Base-by-base conservation (phyloP, 2,797 vertebrate genomes). In the Pseudocheirus occidentalis region DNA sequence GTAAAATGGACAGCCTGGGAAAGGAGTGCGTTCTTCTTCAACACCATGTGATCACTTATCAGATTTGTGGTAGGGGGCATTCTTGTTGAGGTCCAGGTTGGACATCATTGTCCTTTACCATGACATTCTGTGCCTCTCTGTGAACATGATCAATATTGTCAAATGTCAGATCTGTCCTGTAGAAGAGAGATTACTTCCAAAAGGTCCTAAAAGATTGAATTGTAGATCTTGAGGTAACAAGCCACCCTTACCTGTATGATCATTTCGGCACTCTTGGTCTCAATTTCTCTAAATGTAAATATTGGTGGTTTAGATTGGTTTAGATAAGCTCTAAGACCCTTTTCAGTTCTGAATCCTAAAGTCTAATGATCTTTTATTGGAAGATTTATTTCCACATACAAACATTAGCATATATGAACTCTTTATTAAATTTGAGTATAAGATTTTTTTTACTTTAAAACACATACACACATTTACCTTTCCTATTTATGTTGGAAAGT, bases 391-490 rank as follows among this genome's bases (percentile, higher is more conserved):
- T 40, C 16, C 21, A 73, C 66, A 73, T 73, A 21, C 7, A 81
- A 81, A 93, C 94, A 92, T 57, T 96, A 94, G 92, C 87, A 81
- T 46, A 46, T 94, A 93, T 97, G 97, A 56, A 95, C 93, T 94
- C 13, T 97, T 94, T 95, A 95, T 40, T 91, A 81, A 89, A 94
- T 95, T 96, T 96, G 56, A 91, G 95, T 91, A 94, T 95, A 93
- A 96, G 95, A 96, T 95, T 96, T 95, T 96, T 96, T 95, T 96
- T 55, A 90, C 66, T 95, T 91, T 94, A 94, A 58, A 91, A 55
- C 9, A 59, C 58, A 89, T 0, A 58, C 58, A 89, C 2, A 13
- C 50, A 28, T 90, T 90, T 90, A 28, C 50, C 18, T 93, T 34
- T 95, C 94, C 89, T 52, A 95, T 94, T 96, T 96, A n/a, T 96